phyloP scores from a whole-genome alignment of 2,113 vertebrate genomes.

The Myxocyprinus asiaticus region DNA sequence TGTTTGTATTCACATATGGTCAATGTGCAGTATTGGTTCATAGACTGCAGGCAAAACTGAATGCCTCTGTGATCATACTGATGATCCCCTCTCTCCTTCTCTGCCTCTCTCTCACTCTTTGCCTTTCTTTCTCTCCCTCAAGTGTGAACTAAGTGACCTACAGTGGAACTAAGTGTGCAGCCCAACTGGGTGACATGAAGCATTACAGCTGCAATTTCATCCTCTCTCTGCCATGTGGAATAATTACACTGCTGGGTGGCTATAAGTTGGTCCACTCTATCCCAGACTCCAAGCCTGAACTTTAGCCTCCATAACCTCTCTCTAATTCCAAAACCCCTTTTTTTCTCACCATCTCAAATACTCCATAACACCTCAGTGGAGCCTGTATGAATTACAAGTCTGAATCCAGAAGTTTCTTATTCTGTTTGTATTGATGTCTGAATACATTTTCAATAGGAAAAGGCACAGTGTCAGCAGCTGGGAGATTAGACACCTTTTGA shows the following conservation, averaged over 20 bases:
- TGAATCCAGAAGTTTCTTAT: slow-evolving; percentile 8
- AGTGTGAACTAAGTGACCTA: slow-evolving; percentile 16
- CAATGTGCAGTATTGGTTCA: too few relatives aligned
- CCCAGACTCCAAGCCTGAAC: neutral
- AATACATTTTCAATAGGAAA: slow-evolving; percentile 34
- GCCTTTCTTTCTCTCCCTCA: slow-evolving; percentile 16
- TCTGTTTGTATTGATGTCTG: slow-evolving; percentile 52
- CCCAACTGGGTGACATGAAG: slow-evolving; percentile 42
- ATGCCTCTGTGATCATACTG: too few relatives aligned
- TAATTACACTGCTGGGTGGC: slow-evolving; percentile 71
- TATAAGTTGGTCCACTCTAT: slow-evolving; percentile 57
- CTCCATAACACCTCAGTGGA: neutral
- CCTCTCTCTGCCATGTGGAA: slow-evolving; percentile 67
- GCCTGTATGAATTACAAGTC: slow-evolving; percentile 5
- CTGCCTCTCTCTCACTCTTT: slow-evolving; percentile 3
- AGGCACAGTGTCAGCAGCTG: slow-evolving; percentile 64
- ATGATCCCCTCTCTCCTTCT: too few relatives aligned
- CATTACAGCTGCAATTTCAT: slow-evolving; percentile 70
- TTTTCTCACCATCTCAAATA: neutral
- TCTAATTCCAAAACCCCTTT: slow-evolving; percentile 10
- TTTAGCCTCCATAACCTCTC: slow-evolving; percentile 14
- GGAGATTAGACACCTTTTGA: slow-evolving; percentile 63
- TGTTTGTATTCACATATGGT: neutral
- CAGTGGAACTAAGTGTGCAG: slow-evolving; percentile 35
- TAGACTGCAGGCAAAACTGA: too few relatives aligned